Evolutionary conservation across 2,888 invertebrate species (phyloP), one percentile per base, ranked within the genome.

Genomic region (Aleiodes leptofemur): DNA sequence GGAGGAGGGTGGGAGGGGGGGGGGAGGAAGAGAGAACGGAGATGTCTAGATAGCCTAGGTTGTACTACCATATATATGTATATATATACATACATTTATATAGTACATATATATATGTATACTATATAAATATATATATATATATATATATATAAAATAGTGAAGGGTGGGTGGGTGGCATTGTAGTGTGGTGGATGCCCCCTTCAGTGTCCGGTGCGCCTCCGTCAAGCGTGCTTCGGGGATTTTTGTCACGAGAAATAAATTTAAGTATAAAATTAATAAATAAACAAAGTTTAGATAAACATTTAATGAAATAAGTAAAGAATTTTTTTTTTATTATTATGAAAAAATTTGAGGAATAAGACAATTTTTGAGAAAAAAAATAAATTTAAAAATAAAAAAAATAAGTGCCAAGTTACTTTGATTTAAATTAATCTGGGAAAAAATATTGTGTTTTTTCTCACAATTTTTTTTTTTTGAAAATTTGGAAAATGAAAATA

Each of bases 151-250:
- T 56, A 48, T 13, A 31, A 7, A 38, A 8, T 8, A 13, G 16
- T 29, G 16, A n/a, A n/a, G 64, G 50, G n/a, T 51, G 48, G 31
- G 51, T 31, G 50, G 29, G 53, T 53, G 64, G 68, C 55, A 84
- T 84, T 82, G 82, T 82, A 80, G 83, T 83, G 86, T 89, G 87
- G 88, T 87, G 87, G 88, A 86, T 88, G 86, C 87, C 87, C 87
- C 88, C 70, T 66, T 89, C 89, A 88, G 89, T 88, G 88, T 88
- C 87, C 87, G 87, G 89, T 87, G 89, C 89, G 89, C 88, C 88
- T 89, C 87, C 89, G 88, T 87, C 83, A 86, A 88, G 89, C 88
- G 88, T 88, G 89, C 88, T 86, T 89, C 89, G 89, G 84, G 73
- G 77, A 75, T 75, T 48, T 72, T 34, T 38, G 13, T 73, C 72